phyloP scores from a whole-genome alignment of 2,888 invertebrate species.

The Phyllotreta cruciferae region DNA sequence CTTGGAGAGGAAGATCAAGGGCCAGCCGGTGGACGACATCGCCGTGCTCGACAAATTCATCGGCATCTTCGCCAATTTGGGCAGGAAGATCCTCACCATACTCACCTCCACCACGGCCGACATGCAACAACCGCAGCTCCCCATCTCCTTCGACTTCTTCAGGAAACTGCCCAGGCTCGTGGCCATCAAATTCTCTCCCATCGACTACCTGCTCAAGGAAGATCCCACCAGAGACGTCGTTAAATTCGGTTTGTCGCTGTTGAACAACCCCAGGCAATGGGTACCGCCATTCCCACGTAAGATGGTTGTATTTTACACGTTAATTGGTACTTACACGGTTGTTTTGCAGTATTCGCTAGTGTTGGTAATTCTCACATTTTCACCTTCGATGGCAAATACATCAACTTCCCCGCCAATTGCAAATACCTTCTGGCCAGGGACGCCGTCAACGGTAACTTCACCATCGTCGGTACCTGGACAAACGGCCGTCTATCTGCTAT shows the following conservation, averaged over 20 bases:
- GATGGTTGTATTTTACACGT: not conserved
- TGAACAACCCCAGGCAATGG: conserved; percentile 65
- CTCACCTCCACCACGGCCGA: conserved; percentile 34
- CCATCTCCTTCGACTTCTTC: conserved; percentile 49
- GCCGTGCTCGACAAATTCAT: conserved; percentile 69
- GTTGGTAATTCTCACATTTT: conserved; percentile 85
- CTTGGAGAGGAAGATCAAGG: conserved; percentile 69
- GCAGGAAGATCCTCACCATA: conserved; percentile 54
- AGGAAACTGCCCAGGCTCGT: conserved; percentile 65
- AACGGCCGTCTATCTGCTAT: conserved; percentile 74
- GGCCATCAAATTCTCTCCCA: conserved; percentile 66
- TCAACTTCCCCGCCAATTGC: conserved; percentile 82
- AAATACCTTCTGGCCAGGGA: conserved; percentile 86
- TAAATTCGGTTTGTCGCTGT: conserved; percentile 63
- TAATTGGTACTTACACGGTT: not conserved
- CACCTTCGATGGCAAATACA: conserved; percentile 85
- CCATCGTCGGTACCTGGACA: conserved; percentile 74
- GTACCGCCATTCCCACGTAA: conserved; percentile 71
- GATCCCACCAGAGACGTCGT: conserved; percentile 61
- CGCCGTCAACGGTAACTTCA: conserved; percentile 85
- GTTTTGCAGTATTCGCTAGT: conserved; percentile 70
- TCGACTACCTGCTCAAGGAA: conserved; percentile 67
- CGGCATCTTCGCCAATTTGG: conserved; percentile 57
- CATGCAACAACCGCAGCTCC: conserved; percentile 21
- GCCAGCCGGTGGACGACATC: conserved; percentile 68